Conservation (phyloP, 2,797 vertebrate genomes). For the Tamandua tetradactyla region DNA sequence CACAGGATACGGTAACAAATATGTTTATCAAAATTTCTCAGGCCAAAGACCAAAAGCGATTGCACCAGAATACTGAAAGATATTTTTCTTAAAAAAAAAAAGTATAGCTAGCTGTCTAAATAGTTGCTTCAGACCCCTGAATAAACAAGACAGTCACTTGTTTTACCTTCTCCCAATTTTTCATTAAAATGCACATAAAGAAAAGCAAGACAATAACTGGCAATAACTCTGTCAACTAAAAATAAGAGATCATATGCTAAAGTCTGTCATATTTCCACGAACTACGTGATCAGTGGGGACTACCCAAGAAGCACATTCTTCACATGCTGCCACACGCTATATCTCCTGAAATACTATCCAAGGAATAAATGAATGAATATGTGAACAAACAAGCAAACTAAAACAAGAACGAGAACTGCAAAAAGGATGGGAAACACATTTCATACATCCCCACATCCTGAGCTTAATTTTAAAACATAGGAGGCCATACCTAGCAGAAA, state of each 20-base stretch:
- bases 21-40: no score
- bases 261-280: neutral
- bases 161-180: neutral
- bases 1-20: no score
- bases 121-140: neutral
- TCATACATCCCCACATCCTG: neutral
- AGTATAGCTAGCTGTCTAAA: neutral
- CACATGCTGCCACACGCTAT: neutral
- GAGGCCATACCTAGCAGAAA: neutral
- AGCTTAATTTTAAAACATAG: conserved; percentile 2
- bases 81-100: no score
- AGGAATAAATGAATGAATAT: neutral
- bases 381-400: neutral
- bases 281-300: neutral
- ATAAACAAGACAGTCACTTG: neutral
- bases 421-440: neutral
- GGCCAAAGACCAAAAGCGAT: no score
- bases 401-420: neutral
- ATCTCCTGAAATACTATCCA: neutral
- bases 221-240: neutral
- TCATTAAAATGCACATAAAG: neutral
- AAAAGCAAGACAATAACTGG: neutral
- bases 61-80: no score
- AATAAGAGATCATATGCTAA: neutral
- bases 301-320: neutral